phyloP scores from a whole-genome alignment of 2,797 vertebrate genomes.

The Cynopterus sphinx region DNA sequence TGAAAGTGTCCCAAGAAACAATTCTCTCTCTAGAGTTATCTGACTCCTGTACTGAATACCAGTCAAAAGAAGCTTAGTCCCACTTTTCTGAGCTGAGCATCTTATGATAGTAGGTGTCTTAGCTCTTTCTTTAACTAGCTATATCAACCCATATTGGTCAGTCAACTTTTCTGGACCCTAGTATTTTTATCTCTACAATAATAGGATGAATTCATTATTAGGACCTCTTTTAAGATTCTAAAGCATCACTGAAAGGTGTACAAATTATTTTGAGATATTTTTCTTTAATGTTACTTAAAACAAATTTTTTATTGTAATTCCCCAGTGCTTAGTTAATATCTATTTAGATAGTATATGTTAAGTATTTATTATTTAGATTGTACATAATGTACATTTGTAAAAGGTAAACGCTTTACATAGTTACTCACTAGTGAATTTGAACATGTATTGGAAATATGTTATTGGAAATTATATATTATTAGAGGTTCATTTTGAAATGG shows the following conservation, averaged over 20 bases:
- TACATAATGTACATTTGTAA: neutral
- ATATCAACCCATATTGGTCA: neutral
- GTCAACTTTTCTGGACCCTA: neutral
- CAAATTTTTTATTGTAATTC: neutral
- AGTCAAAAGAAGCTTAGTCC: neutral
- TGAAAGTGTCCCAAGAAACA: neutral
- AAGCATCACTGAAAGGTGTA: neutral
- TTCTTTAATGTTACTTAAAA: constrained; percentile 23
- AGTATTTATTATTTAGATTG: neutral
- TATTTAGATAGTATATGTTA: neutral
- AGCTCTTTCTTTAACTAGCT: neutral
- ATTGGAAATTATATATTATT: neutral
- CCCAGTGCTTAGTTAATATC: neutral
- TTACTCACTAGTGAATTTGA: constrained; percentile 1
- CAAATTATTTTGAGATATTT: neutral
- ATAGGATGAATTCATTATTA: neutral
- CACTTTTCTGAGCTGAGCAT: neutral
- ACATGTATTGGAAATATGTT: neutral
- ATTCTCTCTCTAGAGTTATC: neutral
- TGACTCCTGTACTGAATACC: neutral
- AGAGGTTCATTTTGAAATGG: neutral
- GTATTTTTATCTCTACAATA: neutral
- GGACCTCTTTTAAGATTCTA: neutral
- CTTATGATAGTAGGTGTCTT: neutral
- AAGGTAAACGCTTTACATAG: neutral